phyloP scores from a whole-genome alignment of 2,888 invertebrate species.

The Cactoblastis cactorum region DNA sequence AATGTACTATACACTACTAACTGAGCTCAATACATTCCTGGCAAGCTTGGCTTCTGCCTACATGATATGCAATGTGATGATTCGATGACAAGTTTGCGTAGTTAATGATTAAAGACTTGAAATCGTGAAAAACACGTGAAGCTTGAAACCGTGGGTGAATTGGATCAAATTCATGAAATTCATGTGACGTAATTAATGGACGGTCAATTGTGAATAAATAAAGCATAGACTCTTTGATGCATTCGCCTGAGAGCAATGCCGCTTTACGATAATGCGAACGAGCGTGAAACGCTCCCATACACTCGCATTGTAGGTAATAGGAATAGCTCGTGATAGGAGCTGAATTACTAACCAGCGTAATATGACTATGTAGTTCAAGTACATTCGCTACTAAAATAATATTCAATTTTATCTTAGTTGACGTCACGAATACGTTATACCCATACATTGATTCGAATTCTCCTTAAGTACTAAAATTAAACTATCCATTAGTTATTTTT shows the following conservation, averaged over 20 bases:
- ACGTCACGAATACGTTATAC: background rate
- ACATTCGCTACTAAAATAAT: slow-evolving; percentile 5
- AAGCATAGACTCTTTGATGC: slow-evolving; percentile 32
- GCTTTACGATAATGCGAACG: slow-evolving; percentile 22
- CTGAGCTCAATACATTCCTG: too few species aligned
- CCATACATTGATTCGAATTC: background rate
- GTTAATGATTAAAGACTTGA: too few species aligned
- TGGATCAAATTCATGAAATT: too few species aligned
- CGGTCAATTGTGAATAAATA: too few species aligned
- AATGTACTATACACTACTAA: too few species aligned
- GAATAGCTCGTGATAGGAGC: slow-evolving; percentile 12
- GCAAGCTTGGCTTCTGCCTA: too few species aligned
- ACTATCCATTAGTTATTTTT: slow-evolving; percentile 1
- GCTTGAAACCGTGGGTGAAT: too few species aligned
- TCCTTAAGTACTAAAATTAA: background rate
- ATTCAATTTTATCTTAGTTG: background rate
- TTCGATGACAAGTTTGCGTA: too few species aligned
- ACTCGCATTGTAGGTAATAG: slow-evolving; percentile 9
- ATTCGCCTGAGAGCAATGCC: slow-evolving; percentile 24
- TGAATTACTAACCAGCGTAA: slow-evolving; percentile 7
- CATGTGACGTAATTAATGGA: too few species aligned
- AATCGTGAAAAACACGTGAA: too few species aligned
- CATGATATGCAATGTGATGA: too few species aligned
- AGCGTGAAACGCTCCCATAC: slow-evolving; percentile 19
- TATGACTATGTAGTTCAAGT: slow-evolving; percentile 12